Base-by-base conservation (phyloP, 2,888 invertebrate genomes). In the Oscheius sp. region DNA sequence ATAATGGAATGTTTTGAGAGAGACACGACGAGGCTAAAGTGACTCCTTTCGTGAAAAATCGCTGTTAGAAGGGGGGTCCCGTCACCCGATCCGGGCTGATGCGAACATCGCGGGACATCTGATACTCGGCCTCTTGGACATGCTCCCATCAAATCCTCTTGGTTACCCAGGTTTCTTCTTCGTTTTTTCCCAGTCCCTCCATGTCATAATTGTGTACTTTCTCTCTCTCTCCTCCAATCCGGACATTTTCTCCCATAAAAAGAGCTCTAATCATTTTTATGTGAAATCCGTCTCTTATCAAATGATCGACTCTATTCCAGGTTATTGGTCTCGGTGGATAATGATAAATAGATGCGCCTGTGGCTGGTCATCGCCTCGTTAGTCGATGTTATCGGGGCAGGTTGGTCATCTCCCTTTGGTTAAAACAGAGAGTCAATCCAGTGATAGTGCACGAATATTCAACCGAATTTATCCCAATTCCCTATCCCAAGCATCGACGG, bases 341-440 rank as follows among this genome's bases (percentile, higher is more conserved):
- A 66, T 66, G 66, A 2, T 49, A 66, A 66, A 66, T 66, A 66
- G 52, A 66, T 66, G 66, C 66, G 52, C 49, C 52, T 66, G 52
- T 66, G 66, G 35, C 66, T 66, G n/a, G 18, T 66, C 23, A 2
- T 52, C 66, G 7, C 49, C 52, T 52, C 21, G 41, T 18, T 66
- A 66, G 52, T 29, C 66, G 29, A 53, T 66, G 27, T 66, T 52
- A 52, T 66, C 27, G 52, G 29, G 52, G 52, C 66, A 66, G 66
- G 66, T 66, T 13, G 18, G 66, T 66, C 29, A 3, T 27, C 1
- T 35, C 21, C 49, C 21, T 49, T 13, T 13, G 16, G 49, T 7
- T 49, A 18, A 16, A 1, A 18, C 45, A 45, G 21, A 49, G 16
- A 18, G 13, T 13, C 49, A 18, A 49, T 55, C 21, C 55, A 55